These are phyloP conservation scores for Coenobita brevimanus DNA, from an alignment of 1,140 invertebrate genomes.

Conservation along the genomic window DNA sequence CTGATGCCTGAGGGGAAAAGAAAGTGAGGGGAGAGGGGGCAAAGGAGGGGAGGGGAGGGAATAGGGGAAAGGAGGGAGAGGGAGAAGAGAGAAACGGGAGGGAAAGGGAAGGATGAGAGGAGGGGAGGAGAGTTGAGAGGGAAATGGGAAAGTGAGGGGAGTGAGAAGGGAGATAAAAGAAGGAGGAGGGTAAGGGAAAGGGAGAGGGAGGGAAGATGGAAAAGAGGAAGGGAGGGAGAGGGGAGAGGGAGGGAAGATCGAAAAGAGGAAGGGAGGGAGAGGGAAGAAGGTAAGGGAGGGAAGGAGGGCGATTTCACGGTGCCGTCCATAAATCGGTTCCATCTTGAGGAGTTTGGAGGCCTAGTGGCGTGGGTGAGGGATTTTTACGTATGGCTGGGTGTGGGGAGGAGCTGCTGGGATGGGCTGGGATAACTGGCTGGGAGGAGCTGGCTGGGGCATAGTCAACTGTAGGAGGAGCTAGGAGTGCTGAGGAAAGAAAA, in stretches of 20 bases:
- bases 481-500: too few species aligned
- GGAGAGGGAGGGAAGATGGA: constrained; percentile 2
- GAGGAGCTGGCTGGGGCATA: neutral
- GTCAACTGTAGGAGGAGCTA: too few species aligned
- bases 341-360: constrained; percentile 33
- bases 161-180: neutral
- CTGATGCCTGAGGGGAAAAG: constrained; percentile 7
- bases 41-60: neutral
- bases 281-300: neutral
- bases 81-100: constrained; percentile 1
- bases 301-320: constrained; percentile 49
- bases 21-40: neutral
- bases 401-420: neutral
- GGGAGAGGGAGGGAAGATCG: too few species aligned
- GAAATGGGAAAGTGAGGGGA: neutral
- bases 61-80: neutral
- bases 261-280: neutral
- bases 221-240: neutral
- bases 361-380: neutral
- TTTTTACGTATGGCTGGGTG: constrained; percentile 31
- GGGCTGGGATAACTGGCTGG: neutral
- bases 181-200: neutral
- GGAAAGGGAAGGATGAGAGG: neutral
- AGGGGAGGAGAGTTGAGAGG: neutral
- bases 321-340: constrained; percentile 53